A percentile compares a stretch with the other conserved stretches of the same genome.
These are phyloP conservation scores for Zhuqinia jingwanae DNA, from an alignment of 2,888 invertebrate genomes.

Conservation along the genomic window DNA sequence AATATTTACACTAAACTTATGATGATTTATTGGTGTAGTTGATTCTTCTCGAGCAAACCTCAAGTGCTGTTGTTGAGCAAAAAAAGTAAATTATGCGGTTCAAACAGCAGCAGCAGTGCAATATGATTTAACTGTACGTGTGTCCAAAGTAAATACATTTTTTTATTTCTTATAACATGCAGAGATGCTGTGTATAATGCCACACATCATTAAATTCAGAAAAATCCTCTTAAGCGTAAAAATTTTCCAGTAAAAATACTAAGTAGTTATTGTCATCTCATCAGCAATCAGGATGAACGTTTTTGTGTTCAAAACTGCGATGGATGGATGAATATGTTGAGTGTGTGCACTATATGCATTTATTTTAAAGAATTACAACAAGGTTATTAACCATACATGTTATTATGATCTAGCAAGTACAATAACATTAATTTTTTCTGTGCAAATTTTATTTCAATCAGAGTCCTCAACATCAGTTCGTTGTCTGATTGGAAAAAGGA, in stretches of 20 bases:
- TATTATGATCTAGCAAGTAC: neutral
- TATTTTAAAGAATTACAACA: conserved; percentile 8
- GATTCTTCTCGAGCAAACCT: no score
- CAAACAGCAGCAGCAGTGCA: no score
- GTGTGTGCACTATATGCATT: no score
- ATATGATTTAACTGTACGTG: neutral
- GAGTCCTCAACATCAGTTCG: conserved; percentile 42
- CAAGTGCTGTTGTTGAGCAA: neutral
- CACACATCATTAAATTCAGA: neutral
- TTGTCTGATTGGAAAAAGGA: conserved; percentile 59
- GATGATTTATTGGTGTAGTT: neutral
- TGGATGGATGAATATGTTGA: no score
- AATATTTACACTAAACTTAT: conserved; percentile 12
- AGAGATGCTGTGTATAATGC: neutral
- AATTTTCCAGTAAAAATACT: conserved; percentile 29
- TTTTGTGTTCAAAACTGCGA: no score
- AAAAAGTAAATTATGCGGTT: neutral
- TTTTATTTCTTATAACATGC: neutral
- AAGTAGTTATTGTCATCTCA: neutral
- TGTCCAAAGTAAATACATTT: neutral
- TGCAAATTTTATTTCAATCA: neutral
- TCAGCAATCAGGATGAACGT: no score
- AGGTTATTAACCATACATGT: conserved; percentile 18
- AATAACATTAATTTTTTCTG: neutral
- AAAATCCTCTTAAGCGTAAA: neutral